These are phyloP conservation scores for Keiferia lycopersicella DNA, from an alignment of 2,888 invertebrate species.

Conservation along the genomic window DNA sequence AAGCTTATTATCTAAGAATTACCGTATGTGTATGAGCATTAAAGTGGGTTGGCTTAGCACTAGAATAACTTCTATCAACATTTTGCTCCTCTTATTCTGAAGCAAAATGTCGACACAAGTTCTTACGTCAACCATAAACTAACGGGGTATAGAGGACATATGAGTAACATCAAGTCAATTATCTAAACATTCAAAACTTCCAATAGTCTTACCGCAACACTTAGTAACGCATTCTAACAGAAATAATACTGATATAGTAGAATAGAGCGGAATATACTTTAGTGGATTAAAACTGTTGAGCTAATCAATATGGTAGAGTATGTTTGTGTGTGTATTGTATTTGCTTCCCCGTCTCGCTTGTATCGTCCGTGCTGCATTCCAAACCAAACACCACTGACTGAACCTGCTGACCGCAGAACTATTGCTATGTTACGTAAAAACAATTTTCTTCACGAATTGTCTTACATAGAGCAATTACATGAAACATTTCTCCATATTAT, in stretches of 20 bases:
- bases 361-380: slow-evolving; percentile 72
- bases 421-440: not conserved
- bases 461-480: not conserved
- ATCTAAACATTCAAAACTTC: slow-evolving; percentile 53
- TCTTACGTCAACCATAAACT: slow-evolving; percentile 60
- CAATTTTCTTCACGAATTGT: not conserved
- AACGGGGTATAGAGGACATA: slow-evolving; percentile 56
- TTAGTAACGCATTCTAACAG: slow-evolving; percentile 56
- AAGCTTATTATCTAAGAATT: slow-evolving; percentile 15
- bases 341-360: slow-evolving; percentile 76
- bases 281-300: slow-evolving; percentile 52
- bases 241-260: slow-evolving; percentile 63
- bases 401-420: not conserved
- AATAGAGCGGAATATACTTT: slow-evolving; percentile 58
- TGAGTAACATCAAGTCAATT: slow-evolving; percentile 41
- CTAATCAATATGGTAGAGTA: slow-evolving; percentile 49
- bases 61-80: slow-evolving; percentile 34
- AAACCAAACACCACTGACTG: slow-evolving; percentile 59
- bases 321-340: slow-evolving; percentile 48
- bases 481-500: slow-evolving; percentile 13
- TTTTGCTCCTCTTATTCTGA: slow-evolving; percentile 18
- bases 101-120: slow-evolving; percentile 46
- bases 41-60: slow-evolving; percentile 35
- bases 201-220: slow-evolving; percentile 44
- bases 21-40: slow-evolving; percentile 27